Evolutionary conservation across 2,797 vertebrate species (phyloP).

Genomic region (Bovichtus variegatus): DNA sequence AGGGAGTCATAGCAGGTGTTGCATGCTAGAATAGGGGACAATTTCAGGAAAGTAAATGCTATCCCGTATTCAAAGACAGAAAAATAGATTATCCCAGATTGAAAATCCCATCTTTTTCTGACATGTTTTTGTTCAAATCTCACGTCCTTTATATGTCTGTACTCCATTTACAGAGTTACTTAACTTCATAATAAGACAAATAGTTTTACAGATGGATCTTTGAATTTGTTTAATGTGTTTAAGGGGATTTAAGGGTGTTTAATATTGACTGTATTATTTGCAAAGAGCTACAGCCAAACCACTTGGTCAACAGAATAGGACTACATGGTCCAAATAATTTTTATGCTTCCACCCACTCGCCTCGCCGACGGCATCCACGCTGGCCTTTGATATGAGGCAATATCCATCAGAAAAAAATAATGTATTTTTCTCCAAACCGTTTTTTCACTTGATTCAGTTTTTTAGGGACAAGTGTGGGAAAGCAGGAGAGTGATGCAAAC

Average conservation of each 20-base stretch:
- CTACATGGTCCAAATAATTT: neutral
- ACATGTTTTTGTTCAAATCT: neutral
- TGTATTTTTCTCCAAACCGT: constrained; percentile 46
- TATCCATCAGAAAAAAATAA: constrained; percentile 61
- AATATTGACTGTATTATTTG: neutral
- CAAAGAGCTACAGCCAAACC: constrained; percentile 4
- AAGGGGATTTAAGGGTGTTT: neutral
- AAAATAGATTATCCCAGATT: neutral
- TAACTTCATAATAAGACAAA: neutral
- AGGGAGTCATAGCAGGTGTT: neutral
- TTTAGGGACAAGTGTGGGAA: constrained; percentile 46
- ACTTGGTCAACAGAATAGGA: neutral
- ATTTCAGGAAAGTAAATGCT: neutral
- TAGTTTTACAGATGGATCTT: neutral
- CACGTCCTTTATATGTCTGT: neutral
- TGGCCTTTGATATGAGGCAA: constrained; percentile 71
- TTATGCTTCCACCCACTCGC: constrained; percentile 18
- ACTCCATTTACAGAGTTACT: neutral
- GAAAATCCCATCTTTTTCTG: neutral
- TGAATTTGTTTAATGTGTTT: neutral
- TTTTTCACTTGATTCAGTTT: constrained; percentile 57
- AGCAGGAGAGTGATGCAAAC: constrained; percentile 64
- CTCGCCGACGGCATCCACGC: neutral
- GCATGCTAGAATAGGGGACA: neutral
- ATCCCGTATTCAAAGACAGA: neutral